Conservation (phyloP, 2,797 vertebrate species). For the Margarornis squamiger region DNA sequence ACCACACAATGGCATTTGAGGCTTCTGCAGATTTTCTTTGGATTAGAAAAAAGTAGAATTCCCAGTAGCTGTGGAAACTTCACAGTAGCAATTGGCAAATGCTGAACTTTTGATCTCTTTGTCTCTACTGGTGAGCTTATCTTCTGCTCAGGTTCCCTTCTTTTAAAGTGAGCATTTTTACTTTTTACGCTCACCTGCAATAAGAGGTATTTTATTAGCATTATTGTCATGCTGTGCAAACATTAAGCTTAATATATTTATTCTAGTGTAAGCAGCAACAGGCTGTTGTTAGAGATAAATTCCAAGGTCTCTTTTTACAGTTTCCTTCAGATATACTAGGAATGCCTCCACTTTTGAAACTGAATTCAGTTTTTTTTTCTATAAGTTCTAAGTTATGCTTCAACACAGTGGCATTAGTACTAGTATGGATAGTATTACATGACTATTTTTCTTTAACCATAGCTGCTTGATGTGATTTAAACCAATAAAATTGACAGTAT, state of each 20-base stretch:
- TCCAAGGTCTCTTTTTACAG: not conserved
- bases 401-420: conserved; percentile 2
- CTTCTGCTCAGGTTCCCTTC: not conserved
- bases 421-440: conserved; percentile 26
- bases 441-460: conserved; percentile 47
- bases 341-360: not conserved
- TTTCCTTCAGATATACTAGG: not conserved
- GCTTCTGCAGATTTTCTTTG: not conserved
- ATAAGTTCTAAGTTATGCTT: conserved; percentile 1
- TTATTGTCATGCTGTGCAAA: not conserved
- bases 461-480: conserved; percentile 55
- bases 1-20: not conserved
- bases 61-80: not conserved
- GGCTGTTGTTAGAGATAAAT: not conserved
- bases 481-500: conserved; percentile 51
- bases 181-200: not conserved
- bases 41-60: not conserved
- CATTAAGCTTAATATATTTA: not conserved
- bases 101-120: not conserved
- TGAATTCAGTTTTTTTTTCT: not conserved
- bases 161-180: not conserved
- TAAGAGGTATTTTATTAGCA: not conserved
- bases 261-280: not conserved
- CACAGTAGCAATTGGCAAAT: not conserved
- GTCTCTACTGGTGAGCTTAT: not conserved